Conservation (phyloP, 1,140 invertebrate genomes). For the Yoshiicerus persimilis region DNA sequence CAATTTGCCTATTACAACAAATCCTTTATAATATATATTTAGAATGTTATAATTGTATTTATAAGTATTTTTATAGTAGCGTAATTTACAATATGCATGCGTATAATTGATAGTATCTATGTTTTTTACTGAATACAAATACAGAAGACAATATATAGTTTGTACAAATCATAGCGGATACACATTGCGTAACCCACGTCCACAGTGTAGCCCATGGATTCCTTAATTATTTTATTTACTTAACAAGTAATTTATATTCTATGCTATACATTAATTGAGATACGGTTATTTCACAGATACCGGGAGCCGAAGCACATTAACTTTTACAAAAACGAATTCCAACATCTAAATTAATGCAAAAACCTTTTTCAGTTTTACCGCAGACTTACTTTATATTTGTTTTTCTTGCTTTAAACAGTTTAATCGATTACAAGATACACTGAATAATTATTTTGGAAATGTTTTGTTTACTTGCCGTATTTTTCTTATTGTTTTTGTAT, state of each 20-base stretch:
- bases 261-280: neutral
- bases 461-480: neutral
- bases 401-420: neutral
- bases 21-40: neutral
- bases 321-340: neutral
- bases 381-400: neutral
- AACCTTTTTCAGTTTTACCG: neutral
- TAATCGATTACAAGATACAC: neutral
- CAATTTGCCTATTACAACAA: neutral
- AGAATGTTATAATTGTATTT: neutral
- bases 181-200: neutral
- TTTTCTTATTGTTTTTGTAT: neutral
- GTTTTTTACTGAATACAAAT: neutral
- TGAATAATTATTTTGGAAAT: neutral
- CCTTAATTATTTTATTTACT: neutral
- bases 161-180: conserved; percentile 5
- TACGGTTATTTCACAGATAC: neutral
- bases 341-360: neutral
- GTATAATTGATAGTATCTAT: neutral
- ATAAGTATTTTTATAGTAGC: neutral
- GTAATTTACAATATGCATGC: neutral
- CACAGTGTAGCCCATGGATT: neutral
- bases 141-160: neutral
- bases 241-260: too few species aligned
- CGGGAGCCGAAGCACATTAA: neutral